Conservation (phyloP, 2,797 vertebrate genomes). For the Neopelma chrysocephalum region DNA sequence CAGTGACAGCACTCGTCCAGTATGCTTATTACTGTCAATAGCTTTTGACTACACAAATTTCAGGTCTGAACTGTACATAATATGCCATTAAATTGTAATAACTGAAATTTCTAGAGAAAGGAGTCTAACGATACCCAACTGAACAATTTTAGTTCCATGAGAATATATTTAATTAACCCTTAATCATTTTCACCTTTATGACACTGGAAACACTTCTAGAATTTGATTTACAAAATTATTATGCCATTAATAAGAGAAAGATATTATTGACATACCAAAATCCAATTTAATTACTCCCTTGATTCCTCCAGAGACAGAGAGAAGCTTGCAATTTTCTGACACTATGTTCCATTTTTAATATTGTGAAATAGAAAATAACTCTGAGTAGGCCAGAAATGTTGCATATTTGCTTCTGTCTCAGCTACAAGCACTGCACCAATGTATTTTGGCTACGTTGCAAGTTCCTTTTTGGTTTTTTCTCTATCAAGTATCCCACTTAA, state of each 20-base stretch:
- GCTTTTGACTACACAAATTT: background rate
- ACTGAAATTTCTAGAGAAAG: slow-evolving; percentile 6
- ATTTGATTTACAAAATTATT: slow-evolving; percentile 71
- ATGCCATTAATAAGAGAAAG: slow-evolving; percentile 71
- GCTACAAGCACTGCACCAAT: background rate
- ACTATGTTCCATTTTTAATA: slow-evolving; percentile 63
- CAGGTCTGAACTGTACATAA: background rate
- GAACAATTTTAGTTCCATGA: slow-evolving; percentile 54
- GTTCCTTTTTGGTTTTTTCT: background rate
- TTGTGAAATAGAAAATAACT: slow-evolving; percentile 29
- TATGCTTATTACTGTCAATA: background rate
- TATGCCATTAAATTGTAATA: slow-evolving; percentile 39
- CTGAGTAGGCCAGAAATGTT: slow-evolving; percentile 11
- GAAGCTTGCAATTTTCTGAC: slow-evolving; percentile 53
- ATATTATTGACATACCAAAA: slow-evolving; percentile 55
- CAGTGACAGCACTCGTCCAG: background rate
- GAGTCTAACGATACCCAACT: background rate
- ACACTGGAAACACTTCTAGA: slow-evolving; percentile 49
- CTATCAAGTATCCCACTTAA: slow-evolving; percentile 16
- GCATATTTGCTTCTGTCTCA: background rate
- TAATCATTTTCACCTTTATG: slow-evolving; percentile 67
- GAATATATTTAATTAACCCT: slow-evolving; percentile 68
- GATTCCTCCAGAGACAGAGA: slow-evolving; percentile 44
- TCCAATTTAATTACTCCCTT: slow-evolving; percentile 71
- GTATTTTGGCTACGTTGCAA: background rate